Percentiles rank a stretch among this genome's conserved stretches.
These are phyloP conservation scores for Takifugu flavidus DNA, from an alignment of 2,113 vertebrate species.

Conservation along the genomic window DNA sequence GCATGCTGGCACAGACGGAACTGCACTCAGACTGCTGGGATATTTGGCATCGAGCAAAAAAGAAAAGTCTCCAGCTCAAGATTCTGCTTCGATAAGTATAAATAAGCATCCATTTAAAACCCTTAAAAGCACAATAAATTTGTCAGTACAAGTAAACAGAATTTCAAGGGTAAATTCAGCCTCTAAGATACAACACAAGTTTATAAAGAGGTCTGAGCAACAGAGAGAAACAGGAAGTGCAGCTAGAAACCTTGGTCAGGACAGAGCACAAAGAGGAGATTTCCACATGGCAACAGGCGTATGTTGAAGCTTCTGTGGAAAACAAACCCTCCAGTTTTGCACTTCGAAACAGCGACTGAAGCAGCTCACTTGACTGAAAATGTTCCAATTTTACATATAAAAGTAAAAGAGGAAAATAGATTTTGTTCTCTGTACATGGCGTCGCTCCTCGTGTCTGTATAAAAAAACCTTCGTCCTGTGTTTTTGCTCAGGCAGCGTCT, in stretches of 20 bases:
- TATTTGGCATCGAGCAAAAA: conserved; percentile 74
- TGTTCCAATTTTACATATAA: conserved; percentile 88
- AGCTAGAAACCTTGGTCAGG: background rate
- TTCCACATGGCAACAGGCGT: conserved; percentile 35
- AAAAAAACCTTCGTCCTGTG: conserved; percentile 61
- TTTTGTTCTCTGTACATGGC: conserved; percentile 98
- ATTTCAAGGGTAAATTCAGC: conserved; percentile 47
- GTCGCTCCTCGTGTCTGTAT: conserved; percentile 69
- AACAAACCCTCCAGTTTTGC: conserved; percentile 74
- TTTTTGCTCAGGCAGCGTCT: conserved; percentile 47
- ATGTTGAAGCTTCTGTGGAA: conserved; percentile 44
- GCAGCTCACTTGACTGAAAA: conserved; percentile 82
- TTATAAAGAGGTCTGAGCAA: conserved; percentile 29
- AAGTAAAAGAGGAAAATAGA: conserved; percentile 99
- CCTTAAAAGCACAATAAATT: conserved; percentile 60
- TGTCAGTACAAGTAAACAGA: conserved; percentile 41
- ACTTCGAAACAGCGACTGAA: conserved; percentile 75
- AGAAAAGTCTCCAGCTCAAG: conserved; percentile 27
- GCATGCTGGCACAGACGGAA: conserved; percentile 35
- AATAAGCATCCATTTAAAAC: conserved; percentile 7
- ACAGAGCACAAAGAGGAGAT: conserved; percentile 38
- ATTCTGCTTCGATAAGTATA: conserved; percentile 26
- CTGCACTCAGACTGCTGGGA: conserved; percentile 36
- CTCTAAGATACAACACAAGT: conserved; percentile 25
- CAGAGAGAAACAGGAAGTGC: background rate